A percentile compares a stretch with the other conserved stretches of the same genome.
These are phyloP conservation scores for Zeuzera pyrina DNA, from an alignment of 2,888 invertebrate genomes.

Conservation along the genomic window DNA sequence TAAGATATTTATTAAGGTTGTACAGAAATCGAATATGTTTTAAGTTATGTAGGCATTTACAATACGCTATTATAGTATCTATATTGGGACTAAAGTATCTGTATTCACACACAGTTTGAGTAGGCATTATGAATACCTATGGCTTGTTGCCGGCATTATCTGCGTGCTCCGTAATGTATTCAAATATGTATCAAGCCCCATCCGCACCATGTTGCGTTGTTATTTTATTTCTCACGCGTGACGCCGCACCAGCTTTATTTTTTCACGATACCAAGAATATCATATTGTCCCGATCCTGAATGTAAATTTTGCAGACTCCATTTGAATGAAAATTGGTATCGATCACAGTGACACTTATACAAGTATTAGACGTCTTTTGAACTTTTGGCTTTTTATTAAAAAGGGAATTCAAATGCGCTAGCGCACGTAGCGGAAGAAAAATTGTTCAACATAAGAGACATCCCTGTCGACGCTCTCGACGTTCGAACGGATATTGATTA, in stretches of 20 bases:
- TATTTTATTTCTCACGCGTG: conserved; percentile 70
- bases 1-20: too few relatives aligned
- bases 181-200: conserved; percentile 71
- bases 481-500: conserved; percentile 64
- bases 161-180: conserved; percentile 69
- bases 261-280: conserved; percentile 45
- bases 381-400: too few relatives aligned
- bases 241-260: conserved; percentile 56
- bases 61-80: conserved; percentile 1
- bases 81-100: conserved; percentile 24
- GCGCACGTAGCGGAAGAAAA: conserved; percentile 33
- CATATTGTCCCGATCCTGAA: conserved; percentile 31
- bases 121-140: conserved; percentile 65
- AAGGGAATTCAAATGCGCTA: too few relatives aligned
- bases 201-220: conserved; percentile 63
- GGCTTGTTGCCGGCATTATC: conserved; percentile 58
- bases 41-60: background rate
- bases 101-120: conserved; percentile 53
- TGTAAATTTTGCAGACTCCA: conserved; percentile 28
- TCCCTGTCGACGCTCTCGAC: conserved; percentile 40
- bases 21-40: background rate
- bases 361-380: too few relatives aligned
- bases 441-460: conserved; percentile 39
- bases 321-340: too few relatives aligned
- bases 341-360: too few relatives aligned